Percentiles rank a stretch among this genome's conserved stretches.
These are phyloP conservation scores for Marcusenius ussheri DNA, from an alignment of 2,113 vertebrate species.

Conservation along the genomic window DNA sequence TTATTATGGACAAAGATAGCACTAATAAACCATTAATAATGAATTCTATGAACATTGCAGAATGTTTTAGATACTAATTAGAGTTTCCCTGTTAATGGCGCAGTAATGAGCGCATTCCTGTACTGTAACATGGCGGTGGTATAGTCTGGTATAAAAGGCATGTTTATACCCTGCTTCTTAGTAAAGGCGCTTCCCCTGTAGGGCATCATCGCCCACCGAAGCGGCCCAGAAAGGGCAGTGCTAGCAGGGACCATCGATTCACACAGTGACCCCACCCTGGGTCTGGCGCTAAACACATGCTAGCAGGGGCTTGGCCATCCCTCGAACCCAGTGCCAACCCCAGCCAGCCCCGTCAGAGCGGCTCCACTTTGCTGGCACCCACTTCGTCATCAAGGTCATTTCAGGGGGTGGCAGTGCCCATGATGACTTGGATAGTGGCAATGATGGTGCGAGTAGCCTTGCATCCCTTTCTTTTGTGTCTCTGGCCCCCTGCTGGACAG, in stretches of 20 bases:
- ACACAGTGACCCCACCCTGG: neutral
- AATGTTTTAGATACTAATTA: neutral
- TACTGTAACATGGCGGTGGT: neutral
- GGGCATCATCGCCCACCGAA: neutral
- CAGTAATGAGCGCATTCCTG: neutral
- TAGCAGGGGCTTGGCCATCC: neutral
- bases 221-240: neutral
- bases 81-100: neutral
- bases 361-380: neutral
- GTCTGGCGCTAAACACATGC: neutral
- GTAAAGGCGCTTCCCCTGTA: neutral
- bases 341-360: neutral
- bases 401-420: neutral
- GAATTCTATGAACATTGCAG: neutral
- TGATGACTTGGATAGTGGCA: neutral
- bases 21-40: neutral
- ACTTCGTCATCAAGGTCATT: neutral
- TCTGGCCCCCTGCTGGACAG: neutral
- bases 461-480: neutral
- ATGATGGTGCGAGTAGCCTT: neutral
- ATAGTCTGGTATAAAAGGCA: neutral
- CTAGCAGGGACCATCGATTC: neutral
- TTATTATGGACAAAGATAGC: neutral
- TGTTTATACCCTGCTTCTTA: neutral
- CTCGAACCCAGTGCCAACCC: neutral